Evolutionary conservation across 2,797 vertebrate species (phyloP).

Genomic region (Staurois parvus): DNA sequence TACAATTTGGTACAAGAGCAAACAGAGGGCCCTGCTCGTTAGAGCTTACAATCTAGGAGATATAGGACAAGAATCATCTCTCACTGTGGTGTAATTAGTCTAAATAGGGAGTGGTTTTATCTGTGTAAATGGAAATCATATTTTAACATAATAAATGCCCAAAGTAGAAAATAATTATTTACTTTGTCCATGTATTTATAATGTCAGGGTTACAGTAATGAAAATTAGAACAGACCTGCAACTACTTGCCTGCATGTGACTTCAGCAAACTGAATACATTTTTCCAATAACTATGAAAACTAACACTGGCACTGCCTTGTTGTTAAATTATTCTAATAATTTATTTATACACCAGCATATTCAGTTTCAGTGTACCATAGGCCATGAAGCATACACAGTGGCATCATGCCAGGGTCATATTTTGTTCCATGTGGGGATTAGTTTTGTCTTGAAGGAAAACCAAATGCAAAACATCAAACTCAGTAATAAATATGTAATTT

Average conservation of each 20-base stretch:
- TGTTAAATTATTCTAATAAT: not conserved
- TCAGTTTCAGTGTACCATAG: constrained; percentile 6
- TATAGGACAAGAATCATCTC: no score
- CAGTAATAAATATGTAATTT: not conserved
- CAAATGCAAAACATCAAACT: not conserved
- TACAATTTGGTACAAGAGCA: no score
- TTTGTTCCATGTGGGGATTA: not conserved
- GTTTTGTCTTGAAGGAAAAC: not conserved
- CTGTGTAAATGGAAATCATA: no score
- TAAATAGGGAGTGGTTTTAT: no score
- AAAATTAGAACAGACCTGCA: no score
- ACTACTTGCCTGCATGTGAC: not conserved
- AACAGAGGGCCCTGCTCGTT: no score
- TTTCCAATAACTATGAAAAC: constrained; percentile 3
- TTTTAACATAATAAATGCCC: no score
- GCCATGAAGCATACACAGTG: constrained; percentile 57
- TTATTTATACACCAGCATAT: constrained; percentile 9
- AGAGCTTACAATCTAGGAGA: no score
- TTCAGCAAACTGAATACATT: not conserved
- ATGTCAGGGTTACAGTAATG: no score
- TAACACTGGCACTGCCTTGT: not conserved
- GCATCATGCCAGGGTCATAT: constrained; percentile 8
- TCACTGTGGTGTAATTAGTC: no score
- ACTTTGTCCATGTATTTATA: no score
- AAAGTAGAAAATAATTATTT: no score